Base-by-base conservation (phyloP, 2,888 invertebrate genomes). In the Pyrrhosoma nymphula region DNA sequence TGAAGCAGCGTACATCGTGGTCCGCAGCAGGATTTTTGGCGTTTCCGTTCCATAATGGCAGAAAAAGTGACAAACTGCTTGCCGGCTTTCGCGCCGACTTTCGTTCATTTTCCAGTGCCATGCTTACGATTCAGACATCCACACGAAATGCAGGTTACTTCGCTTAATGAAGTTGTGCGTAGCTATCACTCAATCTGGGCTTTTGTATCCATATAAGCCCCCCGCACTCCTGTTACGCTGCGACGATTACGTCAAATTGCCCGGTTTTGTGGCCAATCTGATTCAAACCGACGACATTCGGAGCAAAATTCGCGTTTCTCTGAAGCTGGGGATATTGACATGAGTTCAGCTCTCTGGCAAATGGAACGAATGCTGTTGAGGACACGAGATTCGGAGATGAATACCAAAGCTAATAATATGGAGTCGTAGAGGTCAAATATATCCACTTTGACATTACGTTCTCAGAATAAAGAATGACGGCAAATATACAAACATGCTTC, bases 191-290 rank as follows among this genome's bases (percentile, higher is more conserved):
- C 82, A 82, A 82, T 82, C 82, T 35, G 82, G 82, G 18, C 30
- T 6, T 35, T 35, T 30, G 82, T 35, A 82, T 82, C 82, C 82
- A 35, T 82, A 16, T 8, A 82, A 82, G 30, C 82, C 82, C n/a
- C 16, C 82, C 30, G 35, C 35, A 35, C 82, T 82, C 26, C 82
- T 35, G 35, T 82, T 82, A 8, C 60, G 35, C 82, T 16, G 82
- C 82, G n/a, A 18, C 82, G 82, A 82, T 82, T 82, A 82, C 82
- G 82, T 82, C 82, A 82, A 82, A 82, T 82, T 82, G 35, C 30
- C 82, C 82, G 30, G 30, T 82, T 82, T 82, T 23, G 23, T 12
- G 82, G 26, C 18, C 14, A 82, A 26, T 26, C 35, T 8, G 26
- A 35, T 35, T 35, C 14, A 82, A 82, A 30, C 30, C 82, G 82